phyloP scores from a whole-genome alignment of 2,888 invertebrate genomes.

The Theodoxus fluviatilis region DNA sequence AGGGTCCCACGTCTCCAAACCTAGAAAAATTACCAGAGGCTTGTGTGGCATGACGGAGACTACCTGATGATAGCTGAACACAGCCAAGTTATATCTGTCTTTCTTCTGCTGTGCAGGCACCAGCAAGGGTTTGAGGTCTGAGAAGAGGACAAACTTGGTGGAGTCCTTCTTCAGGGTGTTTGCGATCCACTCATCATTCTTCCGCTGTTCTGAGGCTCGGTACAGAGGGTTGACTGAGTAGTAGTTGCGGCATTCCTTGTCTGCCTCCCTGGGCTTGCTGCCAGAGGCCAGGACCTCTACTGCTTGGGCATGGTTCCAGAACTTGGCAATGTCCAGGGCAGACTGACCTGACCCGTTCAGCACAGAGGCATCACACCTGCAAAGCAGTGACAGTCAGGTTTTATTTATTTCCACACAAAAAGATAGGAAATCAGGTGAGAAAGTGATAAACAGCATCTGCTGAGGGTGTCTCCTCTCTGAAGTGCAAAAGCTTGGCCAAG shows the following conservation, averaged over 20 bases:
- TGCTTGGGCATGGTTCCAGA: conserved; percentile 59
- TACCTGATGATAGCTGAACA: conserved; percentile 43
- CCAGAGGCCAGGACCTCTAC: conserved; percentile 40
- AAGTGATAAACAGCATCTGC: no score
- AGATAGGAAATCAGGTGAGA: no score
- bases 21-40: conserved; percentile 54
- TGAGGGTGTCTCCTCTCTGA: no score
- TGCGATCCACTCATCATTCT: conserved; percentile 56
- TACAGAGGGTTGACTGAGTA: conserved; percentile 56
- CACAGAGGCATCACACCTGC: conserved; percentile 52
- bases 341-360: conserved; percentile 62
- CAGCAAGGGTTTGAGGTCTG: conserved; percentile 47
- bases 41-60: conserved; percentile 39
- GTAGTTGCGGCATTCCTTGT: conserved; percentile 50
- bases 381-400: background rate
- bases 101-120: conserved; percentile 29
- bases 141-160: conserved; percentile 57
- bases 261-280: conserved; percentile 36
- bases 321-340: conserved; percentile 60
- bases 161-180: conserved; percentile 39
- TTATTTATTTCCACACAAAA: background rate
- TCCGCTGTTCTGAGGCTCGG: conserved; percentile 56
- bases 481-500: no score
- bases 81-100: conserved; percentile 34
- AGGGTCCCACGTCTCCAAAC: conserved; percentile 42